Conservation (phyloP, 2,113 vertebrate species). For the Stegostoma tigrinum region DNA sequence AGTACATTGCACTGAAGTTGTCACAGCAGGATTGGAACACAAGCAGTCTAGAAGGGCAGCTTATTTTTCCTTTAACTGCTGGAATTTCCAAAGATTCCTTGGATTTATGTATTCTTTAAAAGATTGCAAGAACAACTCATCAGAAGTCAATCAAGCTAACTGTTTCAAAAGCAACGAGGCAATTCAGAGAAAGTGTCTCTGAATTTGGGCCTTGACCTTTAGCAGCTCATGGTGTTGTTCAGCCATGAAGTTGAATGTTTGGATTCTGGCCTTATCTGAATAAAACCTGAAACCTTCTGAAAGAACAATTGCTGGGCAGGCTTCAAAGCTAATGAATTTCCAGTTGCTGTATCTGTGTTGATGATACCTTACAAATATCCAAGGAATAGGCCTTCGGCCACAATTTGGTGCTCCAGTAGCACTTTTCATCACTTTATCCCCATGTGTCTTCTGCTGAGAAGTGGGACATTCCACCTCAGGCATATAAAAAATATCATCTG, state of each 20-base stretch:
- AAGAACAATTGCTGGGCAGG: background rate
- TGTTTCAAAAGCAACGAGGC: background rate
- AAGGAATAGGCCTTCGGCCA: background rate
- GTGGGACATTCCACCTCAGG: background rate
- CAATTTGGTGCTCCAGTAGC: background rate
- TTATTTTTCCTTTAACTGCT: background rate
- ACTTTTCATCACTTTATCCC: background rate
- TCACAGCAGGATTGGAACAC: background rate
- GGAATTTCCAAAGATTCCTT: background rate
- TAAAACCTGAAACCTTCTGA: background rate
- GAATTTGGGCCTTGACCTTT: background rate
- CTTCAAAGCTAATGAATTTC: background rate
- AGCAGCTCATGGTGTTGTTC: background rate
- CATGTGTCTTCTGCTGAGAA: background rate
- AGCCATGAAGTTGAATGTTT: background rate
- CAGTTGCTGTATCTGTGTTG: background rate
- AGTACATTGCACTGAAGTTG: background rate
- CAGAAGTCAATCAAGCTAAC: background rate
- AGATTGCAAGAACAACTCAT: background rate
- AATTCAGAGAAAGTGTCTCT: background rate
- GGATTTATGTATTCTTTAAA: background rate
- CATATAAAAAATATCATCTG: background rate
- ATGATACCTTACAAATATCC: background rate
- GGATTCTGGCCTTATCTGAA: background rate
- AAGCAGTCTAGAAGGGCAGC: background rate